phyloP scores from a whole-genome alignment of 2,797 vertebrate species.

The Hapalemur alaotrensis region DNA sequence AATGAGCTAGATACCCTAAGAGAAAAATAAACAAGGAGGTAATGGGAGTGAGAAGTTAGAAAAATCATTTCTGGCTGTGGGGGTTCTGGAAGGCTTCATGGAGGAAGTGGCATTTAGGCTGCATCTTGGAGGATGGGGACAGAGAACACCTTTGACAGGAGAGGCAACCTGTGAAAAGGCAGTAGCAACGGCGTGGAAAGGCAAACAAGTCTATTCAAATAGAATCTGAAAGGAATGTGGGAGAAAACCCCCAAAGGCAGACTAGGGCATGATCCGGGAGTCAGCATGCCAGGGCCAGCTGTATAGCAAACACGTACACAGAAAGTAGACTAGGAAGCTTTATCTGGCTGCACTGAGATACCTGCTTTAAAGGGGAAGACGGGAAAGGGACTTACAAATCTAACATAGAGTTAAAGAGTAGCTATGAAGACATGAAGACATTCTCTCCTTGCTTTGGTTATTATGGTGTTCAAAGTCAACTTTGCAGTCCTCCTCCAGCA shows the following conservation, averaged over 20 bases:
- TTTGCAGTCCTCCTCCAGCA: background rate
- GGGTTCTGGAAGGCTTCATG: background rate
- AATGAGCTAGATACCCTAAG: background rate
- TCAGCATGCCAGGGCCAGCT: background rate
- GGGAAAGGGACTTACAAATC: background rate
- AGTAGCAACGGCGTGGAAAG: background rate
- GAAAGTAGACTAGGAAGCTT: background rate
- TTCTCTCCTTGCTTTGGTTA: background rate
- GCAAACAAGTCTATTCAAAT: background rate
- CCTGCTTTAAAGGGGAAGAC: background rate
- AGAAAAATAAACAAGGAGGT: background rate
- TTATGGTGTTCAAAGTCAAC: background rate
- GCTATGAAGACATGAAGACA: background rate
- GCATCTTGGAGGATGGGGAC: background rate
- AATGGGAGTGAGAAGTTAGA: background rate
- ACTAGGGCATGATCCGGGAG: background rate
- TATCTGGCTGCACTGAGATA: background rate
- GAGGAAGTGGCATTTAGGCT: background rate
- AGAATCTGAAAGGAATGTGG: background rate
- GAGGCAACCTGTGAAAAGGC: background rate
- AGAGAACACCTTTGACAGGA: background rate
- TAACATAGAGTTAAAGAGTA: background rate
- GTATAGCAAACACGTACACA: background rate
- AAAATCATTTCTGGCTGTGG: background rate
- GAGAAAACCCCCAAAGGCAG: background rate